Base-by-base conservation (phyloP, 1,140 invertebrate genomes). In the Pseudobourletiella spinata region DNA sequence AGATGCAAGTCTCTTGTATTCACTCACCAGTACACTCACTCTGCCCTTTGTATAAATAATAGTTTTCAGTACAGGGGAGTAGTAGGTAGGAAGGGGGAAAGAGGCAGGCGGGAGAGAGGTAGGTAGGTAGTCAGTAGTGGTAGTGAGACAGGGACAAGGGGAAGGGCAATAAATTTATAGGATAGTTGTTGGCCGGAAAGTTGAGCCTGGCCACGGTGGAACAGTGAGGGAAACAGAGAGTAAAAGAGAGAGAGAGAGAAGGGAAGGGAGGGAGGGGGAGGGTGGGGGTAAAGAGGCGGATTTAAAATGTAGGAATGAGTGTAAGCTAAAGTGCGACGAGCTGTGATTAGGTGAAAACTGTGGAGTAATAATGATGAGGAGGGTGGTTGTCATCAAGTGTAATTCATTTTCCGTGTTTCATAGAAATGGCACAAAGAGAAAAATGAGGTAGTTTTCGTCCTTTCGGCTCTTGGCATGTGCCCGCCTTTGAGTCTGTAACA, bases 321-420 rank as follows among this genome's bases (percentile, higher is more conserved):
- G 48, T 51, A 51, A 51, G 48, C 28, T 51, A 4, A n/a, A 26
- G 22, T 26, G 24, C 14, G 24, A 51, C 15, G 8, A 46, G 44
- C 18, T 26, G 48, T 64, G 63, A 64, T 59, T 64, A 64, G 62
- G 57, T 60, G 51, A 58, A 56, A 60, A 30, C 30, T 29, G 8
- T 42, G 11, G 55, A 63, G 56, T 59, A 57, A 59, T 64, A 64
- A 61, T 65, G 55, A 65, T 60, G 63, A 61, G 57, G 39, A 52
- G 54, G 50, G 59, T 30, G 51, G 58, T 24, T 57, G 64, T 58
- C 58, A 55, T 48, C 28, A 60, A 62, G 55, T 66, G 61, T 66
- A 66, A 66, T 66, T 66, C 64, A 66, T 61, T 66, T 66, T 66
- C 64, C 64, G 30, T 66, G 64, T 66, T 66, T 66, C 42, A 57